These are phyloP conservation scores for Unio delphinus DNA, from an alignment of 2,888 invertebrate genomes.

Conservation along the genomic window DNA sequence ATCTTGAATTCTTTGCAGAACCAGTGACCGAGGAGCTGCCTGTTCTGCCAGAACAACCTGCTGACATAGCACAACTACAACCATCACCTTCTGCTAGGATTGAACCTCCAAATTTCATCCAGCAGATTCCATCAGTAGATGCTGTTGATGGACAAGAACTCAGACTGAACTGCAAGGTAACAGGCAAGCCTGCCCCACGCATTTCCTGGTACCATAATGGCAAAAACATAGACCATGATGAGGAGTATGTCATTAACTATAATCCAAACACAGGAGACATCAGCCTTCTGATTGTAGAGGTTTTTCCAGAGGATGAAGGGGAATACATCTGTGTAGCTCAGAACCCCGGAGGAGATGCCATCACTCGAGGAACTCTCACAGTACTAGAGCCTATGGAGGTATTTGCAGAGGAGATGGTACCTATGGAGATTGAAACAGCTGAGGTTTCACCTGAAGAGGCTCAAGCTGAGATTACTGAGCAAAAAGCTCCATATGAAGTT, in stretches of 20 bases:
- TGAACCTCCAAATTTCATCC: constrained; percentile 63
- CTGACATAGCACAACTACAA: constrained; percentile 35
- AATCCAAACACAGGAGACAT: constrained; percentile 66
- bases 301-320: constrained; percentile 71
- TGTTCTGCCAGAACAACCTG: constrained; percentile 35
- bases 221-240: constrained; percentile 68
- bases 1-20: constrained; percentile 22
- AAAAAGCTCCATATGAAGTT: not conserved
- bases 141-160: constrained; percentile 68
- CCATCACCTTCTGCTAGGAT: constrained; percentile 54
- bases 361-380: constrained; percentile 73
- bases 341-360: constrained; percentile 91
- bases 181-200: constrained; percentile 65
- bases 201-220: constrained; percentile 71
- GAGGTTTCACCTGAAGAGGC: constrained; percentile 21
- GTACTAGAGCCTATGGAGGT: constrained; percentile 59
- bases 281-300: constrained; percentile 69
- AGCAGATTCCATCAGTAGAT: constrained; percentile 49
- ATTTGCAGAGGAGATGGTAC: constrained; percentile 21
- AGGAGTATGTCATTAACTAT: constrained; percentile 70
- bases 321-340: constrained; percentile 84
- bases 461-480: constrained; percentile 34
- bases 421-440: constrained; percentile 11
- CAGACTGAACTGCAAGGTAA: constrained; percentile 62
- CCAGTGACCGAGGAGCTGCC: constrained; percentile 47